Evolutionary conservation across 2,113 vertebrate genomes (phyloP), one percentile per base, ranked within the genome.

Genomic region (Phycodurus eques): DNA sequence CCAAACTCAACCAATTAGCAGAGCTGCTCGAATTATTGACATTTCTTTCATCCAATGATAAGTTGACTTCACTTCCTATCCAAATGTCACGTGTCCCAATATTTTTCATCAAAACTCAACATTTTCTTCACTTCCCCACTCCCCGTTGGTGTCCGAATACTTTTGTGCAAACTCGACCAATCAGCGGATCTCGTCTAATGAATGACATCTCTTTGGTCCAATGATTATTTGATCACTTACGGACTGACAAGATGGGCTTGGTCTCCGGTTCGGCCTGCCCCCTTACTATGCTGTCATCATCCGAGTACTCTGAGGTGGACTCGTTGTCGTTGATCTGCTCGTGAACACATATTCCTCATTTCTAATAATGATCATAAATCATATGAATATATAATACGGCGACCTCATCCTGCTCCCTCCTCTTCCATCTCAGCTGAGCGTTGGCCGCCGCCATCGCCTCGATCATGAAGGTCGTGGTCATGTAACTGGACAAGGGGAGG

Each of bases 381-480:
- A 39, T 39, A 39, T 39, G 35, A 14, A 59, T 61, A 22, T 61
- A 42, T 27, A 0, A 8, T 62, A 0, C 8, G 43, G 82, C 81
- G 77, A 98, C 97, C 95, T 96, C 94, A 65, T 86, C 94, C 82
- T 93, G 95, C 74, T 99, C 96, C 82, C 95, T 92, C 82, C 95
- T 95, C 90, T 98, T 99, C 96, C 96, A 98, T 77, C 85, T 93
- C 71, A 99, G 92, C 83, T 96, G 96, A 49, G 98, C 97, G 0
- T 99, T 99, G 67, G 97, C 97, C 2, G 96, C 95, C 5, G 96
- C 98, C 98, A 99, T 99, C 70, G 96, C 95, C 92, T 99, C 98
- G 12, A 99, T 93, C 86, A 98, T 95, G 47, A 99, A 99, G 0
- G 98, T 99, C 0, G 96, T 99, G 0, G 96, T 99, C 95, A 99